Evolutionary conservation across 2,888 invertebrate species (phyloP).

Genomic region (Latheticus oryzae): DNA sequence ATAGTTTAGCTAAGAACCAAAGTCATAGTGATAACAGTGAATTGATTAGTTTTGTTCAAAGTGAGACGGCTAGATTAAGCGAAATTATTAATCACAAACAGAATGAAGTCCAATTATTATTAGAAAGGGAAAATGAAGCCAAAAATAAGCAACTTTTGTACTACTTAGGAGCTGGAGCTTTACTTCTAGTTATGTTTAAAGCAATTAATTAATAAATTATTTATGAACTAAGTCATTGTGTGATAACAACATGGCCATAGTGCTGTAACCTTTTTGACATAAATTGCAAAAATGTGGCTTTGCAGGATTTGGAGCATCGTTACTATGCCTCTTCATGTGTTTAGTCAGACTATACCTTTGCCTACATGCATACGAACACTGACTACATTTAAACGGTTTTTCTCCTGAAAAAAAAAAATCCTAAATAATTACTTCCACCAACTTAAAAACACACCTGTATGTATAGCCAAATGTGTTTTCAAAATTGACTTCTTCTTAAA

Average conservation of each 20-base stretch:
- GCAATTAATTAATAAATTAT: slow-evolving; percentile 6
- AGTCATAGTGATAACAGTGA: slow-evolving; percentile 6
- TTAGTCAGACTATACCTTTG: slow-evolving; percentile 58
- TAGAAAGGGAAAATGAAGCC: slow-evolving; percentile 14
- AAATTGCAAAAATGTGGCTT: slow-evolving; percentile 24
- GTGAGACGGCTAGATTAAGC: slow-evolving; percentile 11
- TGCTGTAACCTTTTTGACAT: slow-evolving; percentile 30
- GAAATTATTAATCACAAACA: slow-evolving; percentile 16
- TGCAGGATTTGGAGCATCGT: slow-evolving; percentile 17
- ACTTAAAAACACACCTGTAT: slow-evolving; percentile 52
- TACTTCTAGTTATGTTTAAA: slow-evolving; percentile 16
- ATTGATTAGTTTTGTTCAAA: slow-evolving; percentile 8
- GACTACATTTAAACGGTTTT: slow-evolving; percentile 58
- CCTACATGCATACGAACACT: slow-evolving; percentile 59
- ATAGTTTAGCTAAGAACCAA: slow-evolving; percentile 42
- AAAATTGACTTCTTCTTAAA: slow-evolving; percentile 59
- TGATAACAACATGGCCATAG: slow-evolving; percentile 32
- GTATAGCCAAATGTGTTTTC: slow-evolving; percentile 59
- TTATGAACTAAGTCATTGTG: slow-evolving; percentile 5
- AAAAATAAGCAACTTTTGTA: slow-evolving; percentile 19
- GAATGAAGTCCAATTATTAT: slow-evolving; percentile 10
- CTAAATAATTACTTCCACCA: no score
- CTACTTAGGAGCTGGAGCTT: slow-evolving; percentile 9
- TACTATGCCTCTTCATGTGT: slow-evolving; percentile 57
- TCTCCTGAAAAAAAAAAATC: slow-evolving; percentile 49